Evolutionary conservation across 30 jellyfish, hydroid and myxozoan genomes (phyloP).

Genomic region (Nemopilema nomurai): DNA sequence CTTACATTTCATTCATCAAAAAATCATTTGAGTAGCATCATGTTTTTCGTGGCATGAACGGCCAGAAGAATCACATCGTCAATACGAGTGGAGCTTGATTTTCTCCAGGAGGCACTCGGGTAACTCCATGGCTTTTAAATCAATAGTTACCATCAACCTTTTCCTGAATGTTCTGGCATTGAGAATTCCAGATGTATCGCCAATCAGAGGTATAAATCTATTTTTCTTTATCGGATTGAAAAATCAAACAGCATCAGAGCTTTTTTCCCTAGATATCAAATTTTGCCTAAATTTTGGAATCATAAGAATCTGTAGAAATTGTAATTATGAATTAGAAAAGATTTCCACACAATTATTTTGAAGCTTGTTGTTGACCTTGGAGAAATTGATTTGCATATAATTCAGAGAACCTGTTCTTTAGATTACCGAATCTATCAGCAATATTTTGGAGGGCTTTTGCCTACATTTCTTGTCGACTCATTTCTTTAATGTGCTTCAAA

Average conservation of each 20-base stretch:
- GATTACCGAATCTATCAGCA: too few relatives aligned
- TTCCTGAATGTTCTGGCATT: neutral
- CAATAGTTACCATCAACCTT: neutral
- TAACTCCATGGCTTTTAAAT: neutral
- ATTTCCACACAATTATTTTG: too few relatives aligned
- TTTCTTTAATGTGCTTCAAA: too few relatives aligned
- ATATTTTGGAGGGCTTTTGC: too few relatives aligned
- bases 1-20: slow-evolving; percentile 56
- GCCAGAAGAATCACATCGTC: neutral
- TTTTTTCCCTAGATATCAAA: too few relatives aligned
- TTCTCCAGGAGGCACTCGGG: neutral
- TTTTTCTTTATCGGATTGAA: neutral
- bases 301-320: too few relatives aligned
- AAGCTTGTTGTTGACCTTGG: too few relatives aligned
- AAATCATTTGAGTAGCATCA: slow-evolving; percentile 46
- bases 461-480: too few relatives aligned
- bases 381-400: too few relatives aligned
- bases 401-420: too few relatives aligned
- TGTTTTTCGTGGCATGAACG: slow-evolving; percentile 23
- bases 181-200: slow-evolving; percentile 8
- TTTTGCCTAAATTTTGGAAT: too few relatives aligned
- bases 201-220: slow-evolving; percentile 8
- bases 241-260: neutral
- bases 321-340: too few relatives aligned
- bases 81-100: neutral